These are phyloP conservation scores for Tetanocera ferruginea DNA, from an alignment of 2,888 invertebrate species.

Conservation along the genomic window DNA sequence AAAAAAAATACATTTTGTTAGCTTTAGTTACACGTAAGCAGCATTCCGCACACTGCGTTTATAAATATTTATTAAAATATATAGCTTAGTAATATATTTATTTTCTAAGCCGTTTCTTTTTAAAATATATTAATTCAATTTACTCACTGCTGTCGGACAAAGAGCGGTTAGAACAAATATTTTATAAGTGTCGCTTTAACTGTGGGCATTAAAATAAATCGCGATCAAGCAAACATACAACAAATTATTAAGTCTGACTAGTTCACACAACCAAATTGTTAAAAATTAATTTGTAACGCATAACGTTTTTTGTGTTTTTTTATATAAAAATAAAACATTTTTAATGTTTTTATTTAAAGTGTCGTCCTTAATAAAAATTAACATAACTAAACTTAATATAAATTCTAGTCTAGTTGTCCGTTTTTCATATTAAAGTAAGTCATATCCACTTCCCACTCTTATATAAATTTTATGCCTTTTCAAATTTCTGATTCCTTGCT, in stretches of 20 bases:
- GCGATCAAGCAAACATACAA: neutral
- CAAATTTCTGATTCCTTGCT: neutral
- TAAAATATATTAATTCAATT: no score
- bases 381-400: neutral
- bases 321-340: neutral
- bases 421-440: neutral
- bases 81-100: no score
- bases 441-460: neutral
- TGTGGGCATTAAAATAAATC: neutral
- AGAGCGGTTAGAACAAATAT: no score
- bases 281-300: neutral
- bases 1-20: no score
- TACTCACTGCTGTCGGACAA: no score
- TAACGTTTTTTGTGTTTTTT: no score
- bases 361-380: neutral
- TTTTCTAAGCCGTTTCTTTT: no score
- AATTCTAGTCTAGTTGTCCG: constrained; percentile 6
- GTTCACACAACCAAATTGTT: neutral
- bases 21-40: no score
- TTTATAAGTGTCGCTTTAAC: no score
- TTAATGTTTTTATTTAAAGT: constrained; percentile 3
- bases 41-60: no score
- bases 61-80: no score
- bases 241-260: constrained; percentile 20
- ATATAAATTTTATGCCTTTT: neutral